Evolutionary conservation across 2,113 vertebrate genomes (phyloP).

Genomic region (Semnornis frantzii): DNA sequence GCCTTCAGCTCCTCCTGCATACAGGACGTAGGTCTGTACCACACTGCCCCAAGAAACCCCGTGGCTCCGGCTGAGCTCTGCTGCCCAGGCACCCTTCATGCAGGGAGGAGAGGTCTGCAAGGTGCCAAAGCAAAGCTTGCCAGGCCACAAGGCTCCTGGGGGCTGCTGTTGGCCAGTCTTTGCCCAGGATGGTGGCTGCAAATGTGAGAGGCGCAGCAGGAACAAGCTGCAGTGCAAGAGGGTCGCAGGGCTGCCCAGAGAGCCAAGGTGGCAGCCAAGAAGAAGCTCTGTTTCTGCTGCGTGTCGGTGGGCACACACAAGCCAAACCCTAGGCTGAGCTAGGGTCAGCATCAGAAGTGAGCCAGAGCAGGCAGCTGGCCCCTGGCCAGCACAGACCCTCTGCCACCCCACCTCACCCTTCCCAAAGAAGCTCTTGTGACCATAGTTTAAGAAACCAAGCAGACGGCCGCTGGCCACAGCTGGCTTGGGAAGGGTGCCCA

Average conservation of each 20-base stretch:
- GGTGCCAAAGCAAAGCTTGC: background rate
- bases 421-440: background rate
- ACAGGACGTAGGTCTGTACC: background rate
- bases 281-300: background rate
- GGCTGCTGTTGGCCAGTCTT: background rate
- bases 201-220: background rate
- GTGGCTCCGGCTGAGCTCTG: background rate
- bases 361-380: background rate
- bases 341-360: background rate
- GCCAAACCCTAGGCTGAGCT: background rate
- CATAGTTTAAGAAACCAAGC: background rate
- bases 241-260: background rate
- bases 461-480: background rate
- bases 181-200: background rate
- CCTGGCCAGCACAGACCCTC: background rate
- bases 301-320: background rate
- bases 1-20: background rate
- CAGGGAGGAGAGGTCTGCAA: accelerated
- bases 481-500: too few species aligned
- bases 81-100: background rate
- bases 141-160: background rate
- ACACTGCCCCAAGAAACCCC: background rate
- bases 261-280: background rate
- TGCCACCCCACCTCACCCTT: background rate
- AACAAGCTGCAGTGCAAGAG: background rate